These are phyloP conservation scores for Crypturellus undulatus DNA, from an alignment of 2,113 vertebrate species.

Conservation along the genomic window DNA sequence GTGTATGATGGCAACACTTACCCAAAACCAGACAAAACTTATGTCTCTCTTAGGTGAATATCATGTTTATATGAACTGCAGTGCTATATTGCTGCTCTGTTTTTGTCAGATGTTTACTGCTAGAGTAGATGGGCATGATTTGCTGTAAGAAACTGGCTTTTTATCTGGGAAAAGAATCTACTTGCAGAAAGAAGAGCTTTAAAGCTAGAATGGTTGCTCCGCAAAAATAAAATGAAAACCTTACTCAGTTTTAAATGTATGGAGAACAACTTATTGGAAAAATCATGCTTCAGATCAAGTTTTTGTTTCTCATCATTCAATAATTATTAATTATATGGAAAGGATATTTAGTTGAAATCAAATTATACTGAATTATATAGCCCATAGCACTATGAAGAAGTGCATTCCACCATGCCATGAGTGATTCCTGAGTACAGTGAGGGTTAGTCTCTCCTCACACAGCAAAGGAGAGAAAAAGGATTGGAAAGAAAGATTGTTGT, in stretches of 20 bases:
- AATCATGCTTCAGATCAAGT: not conserved
- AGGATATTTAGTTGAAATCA: not conserved
- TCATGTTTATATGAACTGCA: not conserved
- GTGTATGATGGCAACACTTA: not conserved
- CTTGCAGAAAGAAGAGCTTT: not conserved
- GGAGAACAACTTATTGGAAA: not conserved
- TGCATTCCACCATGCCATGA: not conserved
- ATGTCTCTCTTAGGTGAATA: not conserved
- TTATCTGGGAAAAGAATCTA: not conserved
- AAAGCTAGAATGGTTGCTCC: not conserved
- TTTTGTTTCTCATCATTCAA: not conserved
- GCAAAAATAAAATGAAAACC: not conserved
- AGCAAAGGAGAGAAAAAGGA: not conserved
- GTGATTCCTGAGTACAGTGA: not conserved
- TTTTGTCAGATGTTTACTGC: not conserved
- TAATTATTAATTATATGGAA: not conserved
- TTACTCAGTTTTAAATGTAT: not conserved
- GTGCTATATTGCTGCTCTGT: not conserved
- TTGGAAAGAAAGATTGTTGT: not conserved
- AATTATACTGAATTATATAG: not conserved
- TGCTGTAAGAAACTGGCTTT: not conserved
- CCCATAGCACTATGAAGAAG: not conserved
- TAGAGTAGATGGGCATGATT: not conserved
- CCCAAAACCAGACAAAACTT: not conserved
- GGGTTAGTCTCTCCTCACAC: not conserved